Conservation (phyloP, 2,113 vertebrate genomes). For the Labeo catla region DNA sequence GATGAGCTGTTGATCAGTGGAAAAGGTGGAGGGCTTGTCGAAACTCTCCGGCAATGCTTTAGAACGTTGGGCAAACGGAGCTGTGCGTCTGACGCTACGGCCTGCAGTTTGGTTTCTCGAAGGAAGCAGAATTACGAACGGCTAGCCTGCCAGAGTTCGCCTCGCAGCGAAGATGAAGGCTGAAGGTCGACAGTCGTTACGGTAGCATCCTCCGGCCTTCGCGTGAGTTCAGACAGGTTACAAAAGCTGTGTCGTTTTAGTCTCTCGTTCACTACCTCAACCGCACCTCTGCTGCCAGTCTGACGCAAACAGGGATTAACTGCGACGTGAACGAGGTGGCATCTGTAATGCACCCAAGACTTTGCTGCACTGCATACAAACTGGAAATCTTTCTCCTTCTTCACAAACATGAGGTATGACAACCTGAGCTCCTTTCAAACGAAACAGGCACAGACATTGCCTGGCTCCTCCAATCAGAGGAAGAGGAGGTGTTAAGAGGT, state of each 20-base stretch:
- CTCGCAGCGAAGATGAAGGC: conserved; percentile 36
- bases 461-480: conserved; percentile 42
- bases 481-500: conserved; percentile 45
- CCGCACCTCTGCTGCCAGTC: conserved; percentile 39
- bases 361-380: conserved; percentile 57
- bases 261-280: conserved; percentile 24
- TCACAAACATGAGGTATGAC: conserved; percentile 60
- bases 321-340: conserved; percentile 39
- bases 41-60: conserved; percentile 25
- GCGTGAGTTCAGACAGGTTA: conserved; percentile 21
- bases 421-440: conserved; percentile 57
- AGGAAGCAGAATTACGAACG: conserved; percentile 30
- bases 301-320: conserved; percentile 28
- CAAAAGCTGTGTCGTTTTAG: conserved; percentile 44
- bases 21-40: conserved; percentile 12
- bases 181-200: conserved; percentile 31
- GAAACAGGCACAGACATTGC: conserved; percentile 46
- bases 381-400: conserved; percentile 52
- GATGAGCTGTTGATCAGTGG: conserved; percentile 25
- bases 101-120: conserved; percentile 41
- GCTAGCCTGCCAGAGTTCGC: conserved; percentile 26
- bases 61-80: conserved; percentile 28
- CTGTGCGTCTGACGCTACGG: conserved; percentile 13
- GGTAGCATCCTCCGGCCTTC: conserved; percentile 21
- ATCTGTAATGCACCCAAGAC: conserved; percentile 43